A percentile compares a stretch with the other conserved stretches of the same genome.
Conservation (phyloP, 2,113 vertebrate genomes). For the Chunga burmeisteri region DNA sequence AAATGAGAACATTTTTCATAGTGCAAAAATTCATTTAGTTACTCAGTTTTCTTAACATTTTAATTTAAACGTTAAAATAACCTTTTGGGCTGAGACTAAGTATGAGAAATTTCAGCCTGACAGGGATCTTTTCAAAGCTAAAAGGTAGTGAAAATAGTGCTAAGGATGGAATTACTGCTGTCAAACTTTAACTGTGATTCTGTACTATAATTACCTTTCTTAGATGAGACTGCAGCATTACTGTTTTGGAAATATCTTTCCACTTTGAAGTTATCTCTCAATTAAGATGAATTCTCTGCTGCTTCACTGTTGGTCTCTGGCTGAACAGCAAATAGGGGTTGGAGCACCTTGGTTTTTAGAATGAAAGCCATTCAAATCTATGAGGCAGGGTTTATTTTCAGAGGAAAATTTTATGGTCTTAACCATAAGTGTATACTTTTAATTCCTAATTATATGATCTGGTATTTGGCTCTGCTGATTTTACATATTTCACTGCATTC, state of each 20-base stretch:
- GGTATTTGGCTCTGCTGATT: background rate
- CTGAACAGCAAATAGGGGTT: background rate
- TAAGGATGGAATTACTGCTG: background rate
- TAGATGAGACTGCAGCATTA: background rate
- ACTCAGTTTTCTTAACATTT: background rate
- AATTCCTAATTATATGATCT: background rate
- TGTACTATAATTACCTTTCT: background rate
- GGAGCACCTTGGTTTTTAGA: background rate
- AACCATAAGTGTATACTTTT: background rate
- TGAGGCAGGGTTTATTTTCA: background rate
- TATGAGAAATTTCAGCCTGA: background rate
- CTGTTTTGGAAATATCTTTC: background rate
- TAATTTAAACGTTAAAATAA: constrained; percentile 1
- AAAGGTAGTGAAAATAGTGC: background rate
- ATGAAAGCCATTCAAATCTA: background rate
- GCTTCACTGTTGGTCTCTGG: background rate
- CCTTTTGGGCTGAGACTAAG: background rate
- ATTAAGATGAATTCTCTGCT: background rate
- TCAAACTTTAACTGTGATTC: background rate
- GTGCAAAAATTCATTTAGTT: background rate
- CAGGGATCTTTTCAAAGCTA: background rate
- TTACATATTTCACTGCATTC: background rate
- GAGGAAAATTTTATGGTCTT: background rate
- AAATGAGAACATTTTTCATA: background rate
- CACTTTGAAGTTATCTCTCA: background rate